These are phyloP conservation scores for Nematopogon swammerdamellus DNA, from an alignment of 2,888 invertebrate genomes.

Conservation along the genomic window DNA sequence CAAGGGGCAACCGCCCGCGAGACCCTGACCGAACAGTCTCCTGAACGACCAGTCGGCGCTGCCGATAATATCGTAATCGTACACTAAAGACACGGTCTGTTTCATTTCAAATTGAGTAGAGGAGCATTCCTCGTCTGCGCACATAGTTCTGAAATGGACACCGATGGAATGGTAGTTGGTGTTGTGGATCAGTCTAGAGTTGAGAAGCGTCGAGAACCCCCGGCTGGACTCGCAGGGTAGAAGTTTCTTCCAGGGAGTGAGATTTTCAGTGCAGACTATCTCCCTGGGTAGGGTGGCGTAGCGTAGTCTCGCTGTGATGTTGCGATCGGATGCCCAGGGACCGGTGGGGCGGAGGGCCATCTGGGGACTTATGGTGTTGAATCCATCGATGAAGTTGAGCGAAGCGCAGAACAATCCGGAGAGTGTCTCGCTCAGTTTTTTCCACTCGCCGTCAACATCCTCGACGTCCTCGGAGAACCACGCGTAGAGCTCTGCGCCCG, in stretches of 20 bases:
- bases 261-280: conserved; percentile 97
- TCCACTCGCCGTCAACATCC: conserved; percentile 83
- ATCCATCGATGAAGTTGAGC: conserved; percentile 85
- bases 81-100: conserved; percentile 84
- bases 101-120: conserved; percentile 73
- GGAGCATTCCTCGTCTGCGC: conserved; percentile 57
- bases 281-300: conserved; percentile 94
- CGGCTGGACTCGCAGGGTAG: conserved; percentile 90
- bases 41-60: conserved; percentile 82
- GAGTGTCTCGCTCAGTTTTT: conserved; percentile 81
- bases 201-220: conserved; percentile 84
- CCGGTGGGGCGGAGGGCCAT: conserved; percentile 79
- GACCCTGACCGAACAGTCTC: conserved; percentile 81
- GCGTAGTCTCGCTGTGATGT: conserved; percentile 57
- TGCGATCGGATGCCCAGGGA: conserved; percentile 40
- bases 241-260: conserved; percentile 97
- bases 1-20: conserved; percentile 79
- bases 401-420: conserved; percentile 97
- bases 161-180: conserved; percentile 91
- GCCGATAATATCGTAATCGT: conserved; percentile 69
- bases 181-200: conserved; percentile 88
- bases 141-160: conserved; percentile 79
- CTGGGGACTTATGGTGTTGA: conserved; percentile 81
- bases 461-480: conserved; percentile 75
- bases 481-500: conserved; percentile 92